Conservation (phyloP, 2,113 vertebrate genomes). For the Microcebus ravelobensis region DNA sequence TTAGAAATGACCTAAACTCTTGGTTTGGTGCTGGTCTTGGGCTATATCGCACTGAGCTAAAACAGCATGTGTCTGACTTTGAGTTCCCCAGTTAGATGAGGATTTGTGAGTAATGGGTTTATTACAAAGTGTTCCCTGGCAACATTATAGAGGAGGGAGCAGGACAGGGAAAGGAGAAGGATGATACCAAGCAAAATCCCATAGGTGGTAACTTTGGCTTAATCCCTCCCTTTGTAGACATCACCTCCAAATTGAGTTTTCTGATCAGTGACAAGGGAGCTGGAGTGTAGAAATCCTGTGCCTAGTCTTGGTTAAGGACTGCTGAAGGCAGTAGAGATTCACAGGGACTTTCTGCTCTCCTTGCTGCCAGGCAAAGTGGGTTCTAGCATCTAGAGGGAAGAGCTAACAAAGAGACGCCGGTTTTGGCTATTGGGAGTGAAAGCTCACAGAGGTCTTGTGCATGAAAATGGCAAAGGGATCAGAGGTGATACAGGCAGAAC, state of each 20-base stretch:
- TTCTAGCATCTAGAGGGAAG: neutral
- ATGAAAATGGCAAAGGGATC: neutral
- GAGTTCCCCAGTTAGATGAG: neutral
- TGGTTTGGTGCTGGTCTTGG: neutral
- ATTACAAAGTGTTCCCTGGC: neutral
- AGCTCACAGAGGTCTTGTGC: fast-evolving
- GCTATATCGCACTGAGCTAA: neutral
- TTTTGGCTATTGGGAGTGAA: neutral
- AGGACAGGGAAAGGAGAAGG: neutral
- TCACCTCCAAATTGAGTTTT: neutral
- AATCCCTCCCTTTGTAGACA: neutral
- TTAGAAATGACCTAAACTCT: neutral
- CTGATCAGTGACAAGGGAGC: neutral
- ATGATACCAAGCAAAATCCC: neutral
- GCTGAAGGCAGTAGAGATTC: neutral
- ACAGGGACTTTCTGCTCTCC: neutral
- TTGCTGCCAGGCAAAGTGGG: neutral
- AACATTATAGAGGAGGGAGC: neutral
- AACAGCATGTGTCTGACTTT: neutral
- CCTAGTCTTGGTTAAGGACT: neutral
- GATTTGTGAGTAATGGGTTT: neutral
- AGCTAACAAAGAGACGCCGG: neutral
- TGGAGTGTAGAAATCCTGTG: neutral
- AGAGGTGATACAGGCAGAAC: neutral
- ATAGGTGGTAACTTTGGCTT: neutral